Evolutionary conservation across 1,140 invertebrate species (phyloP).

Genomic region (Trachelipus rathkii): DNA sequence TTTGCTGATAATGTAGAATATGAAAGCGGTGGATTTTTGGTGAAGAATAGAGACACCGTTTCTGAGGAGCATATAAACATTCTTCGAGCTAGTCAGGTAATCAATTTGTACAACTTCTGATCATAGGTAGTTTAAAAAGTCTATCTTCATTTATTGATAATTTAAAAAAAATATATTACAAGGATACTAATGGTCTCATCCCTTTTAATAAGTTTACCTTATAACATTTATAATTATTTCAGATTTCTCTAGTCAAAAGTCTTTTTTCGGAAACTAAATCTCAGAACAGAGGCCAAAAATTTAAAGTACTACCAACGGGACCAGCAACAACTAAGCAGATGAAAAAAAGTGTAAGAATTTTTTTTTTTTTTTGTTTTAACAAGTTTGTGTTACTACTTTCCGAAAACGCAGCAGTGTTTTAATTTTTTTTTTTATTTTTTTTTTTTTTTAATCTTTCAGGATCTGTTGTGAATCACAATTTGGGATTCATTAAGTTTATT

Average conservation of each 20-base stretch:
- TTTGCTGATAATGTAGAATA: constrained; percentile 79
- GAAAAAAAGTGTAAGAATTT: constrained; percentile 36
- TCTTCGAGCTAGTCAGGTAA: constrained; percentile 55
- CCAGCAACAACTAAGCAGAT: constrained; percentile 29
- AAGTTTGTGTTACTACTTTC: no score
- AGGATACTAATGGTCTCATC: no score
- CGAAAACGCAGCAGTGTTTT: no score
- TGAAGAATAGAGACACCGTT: constrained; percentile 96
- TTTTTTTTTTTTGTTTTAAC: no score
- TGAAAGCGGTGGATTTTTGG: constrained; percentile 84
- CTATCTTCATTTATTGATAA: no score
- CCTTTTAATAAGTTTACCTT: no score
- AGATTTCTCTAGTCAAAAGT: no score
- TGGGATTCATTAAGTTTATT: constrained; percentile 83
- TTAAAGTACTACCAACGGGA: constrained; percentile 32
- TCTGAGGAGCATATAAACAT: constrained; percentile 84
- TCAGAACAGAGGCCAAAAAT: constrained; percentile 18
- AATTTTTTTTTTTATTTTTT: no score
- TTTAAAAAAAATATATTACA: no score
- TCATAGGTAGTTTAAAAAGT: no score
- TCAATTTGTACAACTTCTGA: background rate
- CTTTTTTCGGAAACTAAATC: constrained; percentile 30
- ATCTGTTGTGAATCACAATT: constrained; percentile 91
- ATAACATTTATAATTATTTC: no score
- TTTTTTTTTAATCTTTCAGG: no score